These are phyloP conservation scores for Oscheius sp. DNA, from an alignment of 1,140 invertebrate species.

Conservation along the genomic window DNA sequence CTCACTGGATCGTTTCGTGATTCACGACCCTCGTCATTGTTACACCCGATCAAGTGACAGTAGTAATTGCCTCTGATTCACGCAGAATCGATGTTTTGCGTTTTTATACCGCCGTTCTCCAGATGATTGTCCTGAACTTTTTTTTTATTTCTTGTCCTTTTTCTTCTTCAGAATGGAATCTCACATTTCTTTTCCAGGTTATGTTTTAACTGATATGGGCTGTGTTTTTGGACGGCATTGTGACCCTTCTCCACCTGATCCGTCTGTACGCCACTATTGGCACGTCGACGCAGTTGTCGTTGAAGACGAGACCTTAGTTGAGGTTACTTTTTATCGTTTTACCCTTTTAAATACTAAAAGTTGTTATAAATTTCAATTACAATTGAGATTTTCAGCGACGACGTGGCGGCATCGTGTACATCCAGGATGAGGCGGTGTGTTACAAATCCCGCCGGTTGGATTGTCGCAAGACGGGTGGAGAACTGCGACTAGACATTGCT, in stretches of 20 bases:
- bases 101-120: too few relatives aligned
- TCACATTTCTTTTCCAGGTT: background rate
- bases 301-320: slow-evolving; percentile 14
- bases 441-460: slow-evolving; percentile 28
- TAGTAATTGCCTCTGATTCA: too few relatives aligned
- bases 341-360: background rate
- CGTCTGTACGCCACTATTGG: slow-evolving; percentile 27
- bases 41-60: too few relatives aligned
- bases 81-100: too few relatives aligned
- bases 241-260: slow-evolving; percentile 26
- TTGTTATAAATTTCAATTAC: background rate
- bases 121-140: background rate
- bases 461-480: slow-evolving; percentile 19
- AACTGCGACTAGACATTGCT: slow-evolving; percentile 9
- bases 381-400: slow-evolving; percentile 12
- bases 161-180: background rate
- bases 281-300: slow-evolving; percentile 25
- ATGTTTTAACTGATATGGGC: slow-evolving; percentile 22
- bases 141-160: background rate
- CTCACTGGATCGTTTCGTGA: too few relatives aligned
- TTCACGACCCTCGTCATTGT: too few relatives aligned
- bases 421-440: slow-evolving; percentile 25
- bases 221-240: slow-evolving; percentile 26
- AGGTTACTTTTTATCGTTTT: slow-evolving; percentile 2
- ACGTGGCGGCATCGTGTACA: slow-evolving; percentile 26